Conservation (phyloP, 2,888 invertebrate species). For the Saturnia japonica region DNA sequence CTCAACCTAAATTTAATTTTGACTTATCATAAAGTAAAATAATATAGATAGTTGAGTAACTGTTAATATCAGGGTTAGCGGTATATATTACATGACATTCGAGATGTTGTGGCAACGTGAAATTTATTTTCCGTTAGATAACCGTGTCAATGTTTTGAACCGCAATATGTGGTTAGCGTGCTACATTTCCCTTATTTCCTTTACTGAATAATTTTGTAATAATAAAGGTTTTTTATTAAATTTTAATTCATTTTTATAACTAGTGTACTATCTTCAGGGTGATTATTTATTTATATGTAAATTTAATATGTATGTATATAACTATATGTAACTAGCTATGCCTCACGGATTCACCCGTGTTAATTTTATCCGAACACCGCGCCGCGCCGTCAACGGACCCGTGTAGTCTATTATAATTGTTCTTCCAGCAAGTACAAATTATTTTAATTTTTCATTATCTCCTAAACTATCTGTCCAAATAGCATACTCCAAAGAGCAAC, state of each 20-base stretch:
- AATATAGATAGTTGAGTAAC: conserved; percentile 7
- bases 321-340: too few relatives aligned
- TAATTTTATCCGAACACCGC: too few relatives aligned
- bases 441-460: too few relatives aligned
- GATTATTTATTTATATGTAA: too few relatives aligned
- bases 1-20: conserved; percentile 10
- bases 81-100: conserved; percentile 29
- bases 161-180: conserved; percentile 15
- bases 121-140: conserved; percentile 31
- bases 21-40: conserved; percentile 6
- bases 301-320: too few relatives aligned
- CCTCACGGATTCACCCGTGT: too few relatives aligned
- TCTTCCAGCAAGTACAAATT: too few relatives aligned
- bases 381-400: too few relatives aligned
- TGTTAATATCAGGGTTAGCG: conserved; percentile 4
- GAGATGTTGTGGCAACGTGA: conserved; percentile 37
- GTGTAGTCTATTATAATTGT: too few relatives aligned
- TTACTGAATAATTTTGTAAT: not conserved
- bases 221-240: not conserved
- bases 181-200: not conserved
- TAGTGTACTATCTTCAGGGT: too few relatives aligned
- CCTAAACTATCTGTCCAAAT: too few relatives aligned
- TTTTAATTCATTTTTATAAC: not conserved
- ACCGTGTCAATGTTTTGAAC: conserved; percentile 21
- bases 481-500: too few relatives aligned